Evolutionary conservation across 2,113 vertebrate species (phyloP), one percentile per base, ranked within the genome.

Genomic region (Dipodomys stephensi): DNA sequence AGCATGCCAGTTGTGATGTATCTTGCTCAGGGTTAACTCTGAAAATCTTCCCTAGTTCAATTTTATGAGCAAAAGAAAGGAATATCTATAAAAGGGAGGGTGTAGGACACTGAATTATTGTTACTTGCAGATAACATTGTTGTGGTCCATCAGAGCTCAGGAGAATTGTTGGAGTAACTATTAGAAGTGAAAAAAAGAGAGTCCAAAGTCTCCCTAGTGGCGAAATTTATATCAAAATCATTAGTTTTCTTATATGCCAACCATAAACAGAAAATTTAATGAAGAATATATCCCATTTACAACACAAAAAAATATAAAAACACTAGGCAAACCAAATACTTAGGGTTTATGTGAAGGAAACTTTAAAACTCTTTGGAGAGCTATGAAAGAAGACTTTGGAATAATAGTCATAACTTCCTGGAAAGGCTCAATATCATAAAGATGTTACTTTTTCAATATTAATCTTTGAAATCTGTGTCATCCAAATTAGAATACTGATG

Each of bases 191-290:
- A 30, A 95, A 92, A 91, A 23, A 87, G 57, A 81, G 81, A 95
- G 82, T 80, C 46, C 35, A 25, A 93, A 95, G 91, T 88, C 94
- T 85, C 95, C 88, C 49, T 90, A 19, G 88, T 92, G 95, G 85
- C 62, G 80, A 90, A 96, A 83, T 87, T 96, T 94, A 83, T 96
- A 90, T 88, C 46, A 94, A 93, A 96, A 92, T 94, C 83, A 95
- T 96, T 94, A 92, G 60, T 96, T 96, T 96, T 94, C 30, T 82
- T 96, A 57, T 83, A 71, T 62, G 10, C 79, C 64, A 90, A 85
- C 83, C 85, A 94, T 93, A 97, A 97, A 95, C 78, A 90, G 81
- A 87, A 94, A 95, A 44, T 77, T 93, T 94, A 95, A 83, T 90
- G 71, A 93, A 86, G 74, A 73, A 94, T 94, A 82, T 64, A 90